Conservation (phyloP, 1,140 invertebrate genomes). For the Hydropsyche tenuis region DNA sequence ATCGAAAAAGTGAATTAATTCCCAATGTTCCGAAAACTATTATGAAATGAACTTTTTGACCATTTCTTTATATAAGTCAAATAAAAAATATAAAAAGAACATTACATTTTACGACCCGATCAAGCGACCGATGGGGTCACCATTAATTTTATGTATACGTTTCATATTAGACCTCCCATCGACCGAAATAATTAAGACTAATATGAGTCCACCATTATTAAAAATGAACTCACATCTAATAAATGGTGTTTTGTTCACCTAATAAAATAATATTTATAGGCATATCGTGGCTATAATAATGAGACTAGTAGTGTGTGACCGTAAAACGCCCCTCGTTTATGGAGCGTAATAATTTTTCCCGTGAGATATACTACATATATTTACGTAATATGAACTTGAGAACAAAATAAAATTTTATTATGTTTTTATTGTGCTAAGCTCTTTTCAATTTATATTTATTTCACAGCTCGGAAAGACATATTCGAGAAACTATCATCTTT, state of each 20-base stretch:
- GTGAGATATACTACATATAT: no score
- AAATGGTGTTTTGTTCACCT: neutral
- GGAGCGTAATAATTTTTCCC: no score
- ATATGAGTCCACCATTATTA: conserved; percentile 9
- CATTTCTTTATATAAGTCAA: neutral
- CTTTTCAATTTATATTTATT: no score
- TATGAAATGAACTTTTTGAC: neutral
- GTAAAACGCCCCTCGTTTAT: neutral
- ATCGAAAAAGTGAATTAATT: conserved; percentile 9
- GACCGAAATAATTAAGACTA: conserved; percentile 12
- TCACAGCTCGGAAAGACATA: no score
- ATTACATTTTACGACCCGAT: neutral
- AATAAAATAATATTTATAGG: conserved; percentile 20
- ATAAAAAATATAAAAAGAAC: neutral
- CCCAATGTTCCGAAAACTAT: neutral
- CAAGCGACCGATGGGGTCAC: neutral
- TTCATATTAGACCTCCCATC: conserved; percentile 4
- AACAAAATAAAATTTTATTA: no score
- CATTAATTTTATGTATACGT: neutral
- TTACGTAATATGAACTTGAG: no score
- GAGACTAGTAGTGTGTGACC: neutral
- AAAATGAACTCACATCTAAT: neutral
- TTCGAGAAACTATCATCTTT: no score
- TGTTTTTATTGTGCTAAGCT: no score
- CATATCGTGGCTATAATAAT: neutral